phyloP scores from a whole-genome alignment of 2,113 vertebrate genomes.

The Austrofundulus limnaeus region DNA sequence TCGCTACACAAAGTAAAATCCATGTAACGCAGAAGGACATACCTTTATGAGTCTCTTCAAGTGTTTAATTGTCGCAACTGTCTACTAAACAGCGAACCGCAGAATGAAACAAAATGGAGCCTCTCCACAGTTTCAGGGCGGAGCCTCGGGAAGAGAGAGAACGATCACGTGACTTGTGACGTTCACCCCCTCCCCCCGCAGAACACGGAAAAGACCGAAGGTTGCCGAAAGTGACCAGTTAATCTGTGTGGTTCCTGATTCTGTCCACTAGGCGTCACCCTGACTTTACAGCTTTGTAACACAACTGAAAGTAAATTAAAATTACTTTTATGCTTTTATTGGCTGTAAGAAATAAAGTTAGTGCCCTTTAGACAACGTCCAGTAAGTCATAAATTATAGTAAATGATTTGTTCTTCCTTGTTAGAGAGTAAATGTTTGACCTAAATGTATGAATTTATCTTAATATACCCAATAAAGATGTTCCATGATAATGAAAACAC shows the following conservation, averaged over 20 bases:
- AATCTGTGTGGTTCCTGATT: neutral
- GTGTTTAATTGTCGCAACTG: neutral
- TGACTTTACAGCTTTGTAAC: conserved; percentile 8
- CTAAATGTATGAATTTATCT: neutral
- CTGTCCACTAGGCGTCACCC: conserved; percentile 40
- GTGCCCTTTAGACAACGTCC: too few species aligned
- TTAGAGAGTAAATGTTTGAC: neutral
- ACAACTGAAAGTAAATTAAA: too few species aligned
- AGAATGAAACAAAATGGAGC: conserved; percentile 74
- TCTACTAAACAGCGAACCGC: neutral
- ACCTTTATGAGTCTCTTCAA: neutral
- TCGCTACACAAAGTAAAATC: too few species aligned
- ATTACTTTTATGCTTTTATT: too few species aligned
- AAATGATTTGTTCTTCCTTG: neutral
- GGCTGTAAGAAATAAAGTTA: too few species aligned
- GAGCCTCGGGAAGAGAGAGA: neutral
- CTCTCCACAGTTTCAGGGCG: conserved; percentile 4
- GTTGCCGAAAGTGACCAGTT: conserved; percentile 15
- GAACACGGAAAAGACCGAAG: too few species aligned
- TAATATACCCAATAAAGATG: too few species aligned
- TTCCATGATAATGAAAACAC: too few species aligned
- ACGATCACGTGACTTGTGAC: conserved; percentile 12
- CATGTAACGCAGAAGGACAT: too few species aligned
- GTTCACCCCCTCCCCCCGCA: too few species aligned
- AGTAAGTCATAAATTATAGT: too few species aligned